These are phyloP conservation scores for Conus canariensis DNA, from an alignment of 2,888 invertebrate species.

Conservation along the genomic window DNA sequence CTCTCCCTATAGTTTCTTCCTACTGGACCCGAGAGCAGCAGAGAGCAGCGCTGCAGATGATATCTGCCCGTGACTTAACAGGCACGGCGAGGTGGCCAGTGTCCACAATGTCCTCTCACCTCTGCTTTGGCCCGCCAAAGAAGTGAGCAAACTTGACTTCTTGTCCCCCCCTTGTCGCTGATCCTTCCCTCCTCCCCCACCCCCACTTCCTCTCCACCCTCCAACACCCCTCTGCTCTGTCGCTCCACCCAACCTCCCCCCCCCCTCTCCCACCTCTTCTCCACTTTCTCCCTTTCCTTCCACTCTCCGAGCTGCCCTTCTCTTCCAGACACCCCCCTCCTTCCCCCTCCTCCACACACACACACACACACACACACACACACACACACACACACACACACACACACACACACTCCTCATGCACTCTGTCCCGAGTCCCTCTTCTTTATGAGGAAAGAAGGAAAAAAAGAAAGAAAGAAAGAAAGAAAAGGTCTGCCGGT, in stretches of 20 bases:
- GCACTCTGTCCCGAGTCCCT: not conserved
- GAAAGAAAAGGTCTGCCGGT: too few relatives aligned
- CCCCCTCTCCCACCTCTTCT: too few relatives aligned
- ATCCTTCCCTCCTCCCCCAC: not conserved
- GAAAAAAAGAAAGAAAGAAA: not conserved
- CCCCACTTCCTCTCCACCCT: too few relatives aligned
- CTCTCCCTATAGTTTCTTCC: too few relatives aligned
- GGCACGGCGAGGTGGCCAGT: not conserved
- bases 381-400: not conserved
- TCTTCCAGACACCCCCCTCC: too few relatives aligned
- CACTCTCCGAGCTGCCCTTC: not conserved
- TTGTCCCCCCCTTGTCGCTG: not conserved
- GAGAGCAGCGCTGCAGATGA: too few relatives aligned
- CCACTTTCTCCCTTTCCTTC: too few relatives aligned
- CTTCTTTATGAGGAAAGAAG: not conserved
- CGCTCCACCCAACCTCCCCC: too few relatives aligned
- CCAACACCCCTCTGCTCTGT: too few relatives aligned
- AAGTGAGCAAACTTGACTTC: slow-evolving; percentile 51
- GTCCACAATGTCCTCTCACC: slow-evolving; percentile 5
- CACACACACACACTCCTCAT: too few relatives aligned
- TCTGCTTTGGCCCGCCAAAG: not conserved
- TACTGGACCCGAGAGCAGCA: too few relatives aligned
- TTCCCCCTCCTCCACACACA: not conserved
- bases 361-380: not conserved
- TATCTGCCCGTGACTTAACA: too few relatives aligned